Evolutionary conservation across 2,797 vertebrate genomes (phyloP).

Genomic region (Enteromius paludinosus): DNA sequence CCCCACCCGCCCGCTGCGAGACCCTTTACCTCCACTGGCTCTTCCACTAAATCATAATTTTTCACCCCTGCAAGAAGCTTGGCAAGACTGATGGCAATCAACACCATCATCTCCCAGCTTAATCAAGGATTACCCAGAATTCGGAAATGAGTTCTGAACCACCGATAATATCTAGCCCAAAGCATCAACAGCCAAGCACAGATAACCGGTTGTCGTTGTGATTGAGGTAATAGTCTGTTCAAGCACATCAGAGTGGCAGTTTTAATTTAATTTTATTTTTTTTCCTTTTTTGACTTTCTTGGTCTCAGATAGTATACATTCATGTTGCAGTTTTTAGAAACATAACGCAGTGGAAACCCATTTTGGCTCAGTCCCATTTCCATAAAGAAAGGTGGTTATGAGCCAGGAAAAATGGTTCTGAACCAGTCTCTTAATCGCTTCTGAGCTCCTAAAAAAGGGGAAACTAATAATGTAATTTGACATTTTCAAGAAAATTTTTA

Average conservation of each 20-base stretch:
- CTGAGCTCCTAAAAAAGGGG: neutral
- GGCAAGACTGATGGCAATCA: constrained; percentile 61
- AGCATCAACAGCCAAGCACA: constrained; percentile 24
- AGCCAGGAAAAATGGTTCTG: neutral
- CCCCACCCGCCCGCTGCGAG: constrained; percentile 58
- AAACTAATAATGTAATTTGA: too few relatives aligned
- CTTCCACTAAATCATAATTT: constrained; percentile 62
- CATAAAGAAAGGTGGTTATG: neutral
- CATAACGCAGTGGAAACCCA: neutral
- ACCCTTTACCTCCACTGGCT: constrained; percentile 65
- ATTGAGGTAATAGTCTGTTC: constrained; percentile 20
- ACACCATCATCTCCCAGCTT: constrained; percentile 65
- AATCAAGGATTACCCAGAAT: constrained; percentile 71
- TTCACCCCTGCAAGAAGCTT: constrained; percentile 44
- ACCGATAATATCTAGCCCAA: constrained; percentile 34
- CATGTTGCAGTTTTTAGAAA: neutral
- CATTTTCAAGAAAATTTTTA: too few relatives aligned
- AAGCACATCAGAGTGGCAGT: constrained; percentile 1
- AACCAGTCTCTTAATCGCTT: neutral
- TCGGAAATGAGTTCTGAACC: constrained; percentile 50
- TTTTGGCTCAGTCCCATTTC: neutral
- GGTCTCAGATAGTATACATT: neutral
- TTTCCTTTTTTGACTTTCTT: neutral
- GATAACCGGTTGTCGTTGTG: constrained; percentile 7
- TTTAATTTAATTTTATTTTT: neutral